Base-by-base conservation (phyloP, 2,113 vertebrate genomes). In the Megaceryle torquata region DNA sequence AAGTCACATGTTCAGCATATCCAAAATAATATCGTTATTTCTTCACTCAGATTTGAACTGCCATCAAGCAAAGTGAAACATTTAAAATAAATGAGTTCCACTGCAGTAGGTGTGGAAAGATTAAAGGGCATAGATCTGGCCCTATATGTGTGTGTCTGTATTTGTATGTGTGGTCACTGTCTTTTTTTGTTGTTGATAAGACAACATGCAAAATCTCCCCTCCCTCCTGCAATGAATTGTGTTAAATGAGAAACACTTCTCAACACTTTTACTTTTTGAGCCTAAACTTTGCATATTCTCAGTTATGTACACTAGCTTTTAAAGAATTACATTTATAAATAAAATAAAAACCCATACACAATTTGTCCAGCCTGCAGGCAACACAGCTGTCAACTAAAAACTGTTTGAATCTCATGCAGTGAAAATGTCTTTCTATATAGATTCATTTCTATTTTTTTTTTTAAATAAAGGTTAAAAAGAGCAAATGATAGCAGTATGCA, bases 361-460 rank as follows among this genome's bases (percentile, higher is more conserved):
- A 7, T 68, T 86, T 93, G 80, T 71, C 67, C 46, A 88, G n/a
- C 61, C 85, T 82, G 51, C 50, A 88, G 83, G 80, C 63, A 87
- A 56, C 68, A 22, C 61, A 81, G 26, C 80, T 91, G 64, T 67
- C 68, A 89, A 21, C 54, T 78, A 60, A 95, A 95, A 81, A 44
- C 48, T 68, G 37, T 94, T 85, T 87, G 46, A 75, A 69, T 61
- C 18, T 94, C 78, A 51, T n/a, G 31, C 43, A 5, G 11, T 72
- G 76, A 68, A 96, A 95, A 92, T 67, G 19, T 21, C 33, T 93
- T 93, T 84, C n/a, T 79, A 51, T 75, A 94, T 63, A 86, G 77
- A 92, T 88, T 89, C 83, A 44, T 82, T 95, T 91, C 9, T 69
- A 70, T 72, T 89, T 5, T 74, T 74, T 64, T 35, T 67, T 29